Evolutionary conservation across 2,113 vertebrate species (phyloP), one percentile per base, ranked within the genome.

Genomic region (Spea bombifrons): DNA sequence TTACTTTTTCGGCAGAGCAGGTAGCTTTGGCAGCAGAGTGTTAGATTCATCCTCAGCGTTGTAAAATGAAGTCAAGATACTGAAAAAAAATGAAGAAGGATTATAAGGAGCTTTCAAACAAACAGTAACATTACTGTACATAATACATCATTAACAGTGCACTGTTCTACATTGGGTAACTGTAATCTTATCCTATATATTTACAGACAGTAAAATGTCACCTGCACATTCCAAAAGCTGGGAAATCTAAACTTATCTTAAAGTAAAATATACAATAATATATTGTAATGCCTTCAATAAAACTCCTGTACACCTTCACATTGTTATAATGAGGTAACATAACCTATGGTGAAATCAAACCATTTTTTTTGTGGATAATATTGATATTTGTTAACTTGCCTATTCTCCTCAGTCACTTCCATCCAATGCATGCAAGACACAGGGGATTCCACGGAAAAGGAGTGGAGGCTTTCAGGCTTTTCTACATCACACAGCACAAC

Each of bases 371-470:
- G 30, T 30, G 30, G 30, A 30, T 30, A 30, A 30, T 30, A 30
- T 30, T 30, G 30, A 30, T 30, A 59, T 59, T 5, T 59, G 5
- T 53, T 16, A 3, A 71, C 73, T 71, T 81, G 97, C 97, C 94
- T 97, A 92, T 89, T 97, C 81, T 98, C 95, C 79, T 93, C 95
- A 10, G 91, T 94, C 81, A 98, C 97, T 85, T 99, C 97, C 95
- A 97, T 97, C 97, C 97, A 99, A 50, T 97, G 93, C 97, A 99
- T 98, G 82, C 95, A 98, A 5, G 95, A 95, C 16, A 97, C 88
- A 0, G 93, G 86, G 0, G 83, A 90, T 66, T 94, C 92, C 84
- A 97, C 90, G 0, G 92, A 90, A 77, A 98, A 98, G 63, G 94
- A 91, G 66, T 99, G 96, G 71, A 99, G 91, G 82, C 97, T 96